Evolutionary conservation across 37 sponge, comb jelly and placozoan genomes (phyloP).

Genomic region (Haliclona indistincta): DNA sequence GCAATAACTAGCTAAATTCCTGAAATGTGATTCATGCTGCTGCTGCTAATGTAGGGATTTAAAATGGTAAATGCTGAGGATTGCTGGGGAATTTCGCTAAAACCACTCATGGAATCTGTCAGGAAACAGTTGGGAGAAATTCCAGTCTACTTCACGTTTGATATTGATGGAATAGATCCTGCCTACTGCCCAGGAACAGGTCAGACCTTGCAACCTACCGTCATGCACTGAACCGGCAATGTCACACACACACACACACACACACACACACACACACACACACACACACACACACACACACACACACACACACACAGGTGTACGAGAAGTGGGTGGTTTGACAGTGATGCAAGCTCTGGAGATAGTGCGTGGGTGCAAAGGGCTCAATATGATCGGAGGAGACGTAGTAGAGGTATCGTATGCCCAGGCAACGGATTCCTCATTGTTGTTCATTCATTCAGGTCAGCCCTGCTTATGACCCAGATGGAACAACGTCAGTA

Average conservation of each 20-base stretch:
- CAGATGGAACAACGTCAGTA: constrained; percentile 44
- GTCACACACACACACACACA: no score
- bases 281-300: no score
- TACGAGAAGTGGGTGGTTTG: constrained; percentile 81
- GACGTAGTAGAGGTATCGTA: constrained; percentile 74
- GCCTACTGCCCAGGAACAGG: constrained; percentile 76
- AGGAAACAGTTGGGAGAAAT: constrained; percentile 29
- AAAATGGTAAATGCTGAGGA: constrained; percentile 31
- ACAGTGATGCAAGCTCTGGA: constrained; percentile 60
- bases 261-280: no score
- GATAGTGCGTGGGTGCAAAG: constrained; percentile 59
- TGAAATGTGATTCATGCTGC: not conserved
- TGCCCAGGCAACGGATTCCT: no score
- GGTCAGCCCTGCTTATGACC: constrained; percentile 76
- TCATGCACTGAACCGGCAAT: no score
- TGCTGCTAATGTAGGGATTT: constrained; percentile 29
- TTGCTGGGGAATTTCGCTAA: constrained; percentile 61
- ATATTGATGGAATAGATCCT: constrained; percentile 81
- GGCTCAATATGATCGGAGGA: constrained; percentile 71
- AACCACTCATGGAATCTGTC: constrained; percentile 60
- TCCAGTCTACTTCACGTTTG: constrained; percentile 73
- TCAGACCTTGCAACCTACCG: constrained; percentile 2
- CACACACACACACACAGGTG: constrained; percentile 53
- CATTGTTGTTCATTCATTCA: constrained; percentile 7
- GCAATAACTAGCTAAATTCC: not conserved